Percentiles rank a stretch among this genome's conserved stretches.
Conservation (phyloP, 2,113 vertebrate species). For the Apteryx owenii region DNA sequence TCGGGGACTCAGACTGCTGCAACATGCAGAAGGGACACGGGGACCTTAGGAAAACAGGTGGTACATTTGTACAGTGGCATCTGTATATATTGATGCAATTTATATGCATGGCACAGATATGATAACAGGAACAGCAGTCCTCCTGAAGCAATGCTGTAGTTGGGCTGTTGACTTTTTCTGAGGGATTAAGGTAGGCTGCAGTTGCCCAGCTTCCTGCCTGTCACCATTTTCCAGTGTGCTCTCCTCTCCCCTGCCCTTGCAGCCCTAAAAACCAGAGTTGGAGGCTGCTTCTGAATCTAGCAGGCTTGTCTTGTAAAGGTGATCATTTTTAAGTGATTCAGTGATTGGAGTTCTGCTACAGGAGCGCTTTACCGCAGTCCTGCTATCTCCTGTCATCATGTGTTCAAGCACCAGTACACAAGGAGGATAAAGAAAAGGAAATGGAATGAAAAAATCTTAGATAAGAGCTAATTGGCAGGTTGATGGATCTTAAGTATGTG, state of each 20-base stretch:
- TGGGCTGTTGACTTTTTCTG: neutral
- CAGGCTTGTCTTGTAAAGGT: neutral
- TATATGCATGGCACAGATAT: neutral
- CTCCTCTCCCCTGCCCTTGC: neutral
- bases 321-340: neutral
- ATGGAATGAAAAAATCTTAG: neutral
- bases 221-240: neutral
- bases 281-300: neutral
- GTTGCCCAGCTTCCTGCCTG: neutral
- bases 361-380: neutral
- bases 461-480: conserved; percentile 13
- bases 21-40: neutral
- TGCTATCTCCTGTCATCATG: neutral
- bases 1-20: neutral
- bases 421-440: conserved; percentile 26
- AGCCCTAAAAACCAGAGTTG: neutral
- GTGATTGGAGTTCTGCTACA: neutral
- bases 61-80: neutral
- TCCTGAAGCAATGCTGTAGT: neutral
- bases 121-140: neutral
- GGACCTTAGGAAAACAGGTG: neutral
- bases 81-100: neutral
- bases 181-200: neutral
- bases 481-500: conserved; percentile 9
- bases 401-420: neutral